Evolutionary conservation across 2,797 vertebrate genomes (phyloP).

Genomic region (Neosilurus mollespiculum): DNA sequence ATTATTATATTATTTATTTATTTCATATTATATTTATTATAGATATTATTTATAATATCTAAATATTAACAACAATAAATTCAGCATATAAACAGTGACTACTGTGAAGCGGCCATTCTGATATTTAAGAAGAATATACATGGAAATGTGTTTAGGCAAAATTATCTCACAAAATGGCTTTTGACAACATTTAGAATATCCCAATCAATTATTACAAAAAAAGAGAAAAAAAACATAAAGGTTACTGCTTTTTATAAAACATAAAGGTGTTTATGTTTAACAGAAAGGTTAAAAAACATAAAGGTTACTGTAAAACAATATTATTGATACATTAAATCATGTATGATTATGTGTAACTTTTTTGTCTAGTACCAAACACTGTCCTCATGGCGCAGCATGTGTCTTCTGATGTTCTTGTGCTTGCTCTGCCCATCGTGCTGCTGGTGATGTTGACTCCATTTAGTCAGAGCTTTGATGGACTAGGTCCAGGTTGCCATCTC

Average conservation of each 20-base stretch:
- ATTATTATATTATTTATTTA: no score
- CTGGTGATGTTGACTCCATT: constrained; percentile 67
- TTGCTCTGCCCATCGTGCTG: constrained; percentile 65
- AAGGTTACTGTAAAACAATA: no score
- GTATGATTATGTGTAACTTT: not conserved
- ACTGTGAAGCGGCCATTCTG: not conserved
- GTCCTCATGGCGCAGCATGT: constrained; percentile 65
- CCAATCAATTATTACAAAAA: not conserved
- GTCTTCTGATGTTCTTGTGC: constrained; percentile 60
- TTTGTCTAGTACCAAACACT: constrained; percentile 54
- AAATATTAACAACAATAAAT: not conserved
- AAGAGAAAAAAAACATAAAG: not conserved
- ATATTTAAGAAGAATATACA: not conserved
- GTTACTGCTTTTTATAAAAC: not conserved
- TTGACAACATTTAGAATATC: not conserved
- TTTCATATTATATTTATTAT: no score
- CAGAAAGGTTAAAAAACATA: no score
- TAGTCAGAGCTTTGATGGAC: constrained; percentile 64
- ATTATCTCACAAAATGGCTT: not conserved
- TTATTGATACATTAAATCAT: not conserved
- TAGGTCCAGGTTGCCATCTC: constrained; percentile 80
- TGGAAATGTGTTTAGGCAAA: not conserved
- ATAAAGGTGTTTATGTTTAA: not conserved
- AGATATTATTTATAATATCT: no score
- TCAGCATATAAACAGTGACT: not conserved